phyloP scores from a whole-genome alignment of 2,113 vertebrate genomes.

The Peucedramus taeniatus region DNA sequence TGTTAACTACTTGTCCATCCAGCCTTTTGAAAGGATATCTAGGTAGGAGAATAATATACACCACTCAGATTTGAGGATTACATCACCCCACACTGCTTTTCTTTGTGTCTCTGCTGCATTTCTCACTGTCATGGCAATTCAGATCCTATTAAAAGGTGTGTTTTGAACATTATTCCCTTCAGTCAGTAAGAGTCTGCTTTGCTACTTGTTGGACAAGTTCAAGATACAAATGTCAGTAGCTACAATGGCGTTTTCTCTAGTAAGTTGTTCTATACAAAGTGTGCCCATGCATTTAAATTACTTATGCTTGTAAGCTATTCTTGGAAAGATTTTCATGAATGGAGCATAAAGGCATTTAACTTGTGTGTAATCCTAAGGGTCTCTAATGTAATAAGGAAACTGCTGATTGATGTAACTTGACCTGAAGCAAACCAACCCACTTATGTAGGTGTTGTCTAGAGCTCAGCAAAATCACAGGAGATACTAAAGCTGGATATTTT shows the following conservation, averaged over 20 bases:
- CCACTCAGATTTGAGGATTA: background rate
- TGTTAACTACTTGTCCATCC: background rate
- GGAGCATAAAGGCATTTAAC: background rate
- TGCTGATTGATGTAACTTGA: conserved; percentile 2
- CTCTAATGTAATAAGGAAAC: background rate
- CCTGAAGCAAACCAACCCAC: background rate
- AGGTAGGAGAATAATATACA: background rate
- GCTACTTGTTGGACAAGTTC: background rate
- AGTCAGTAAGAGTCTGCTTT: background rate
- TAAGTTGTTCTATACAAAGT: background rate
- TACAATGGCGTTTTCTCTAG: background rate
- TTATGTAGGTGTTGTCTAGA: background rate
- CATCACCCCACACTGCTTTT: background rate
- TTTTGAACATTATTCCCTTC: background rate
- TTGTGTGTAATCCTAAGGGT: background rate
- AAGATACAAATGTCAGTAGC: background rate
- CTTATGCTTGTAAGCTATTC: background rate
- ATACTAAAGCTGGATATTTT: background rate
- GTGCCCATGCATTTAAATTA: background rate
- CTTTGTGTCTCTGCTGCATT: background rate
- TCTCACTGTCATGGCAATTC: background rate
- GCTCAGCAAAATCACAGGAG: conserved; percentile 8
- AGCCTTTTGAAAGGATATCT: background rate
- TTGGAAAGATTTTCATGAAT: conserved; percentile 18
- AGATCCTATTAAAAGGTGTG: background rate